These are phyloP conservation scores for Papilio elwesi DNA, from an alignment of 2,888 invertebrate genomes.

Conservation along the genomic window DNA sequence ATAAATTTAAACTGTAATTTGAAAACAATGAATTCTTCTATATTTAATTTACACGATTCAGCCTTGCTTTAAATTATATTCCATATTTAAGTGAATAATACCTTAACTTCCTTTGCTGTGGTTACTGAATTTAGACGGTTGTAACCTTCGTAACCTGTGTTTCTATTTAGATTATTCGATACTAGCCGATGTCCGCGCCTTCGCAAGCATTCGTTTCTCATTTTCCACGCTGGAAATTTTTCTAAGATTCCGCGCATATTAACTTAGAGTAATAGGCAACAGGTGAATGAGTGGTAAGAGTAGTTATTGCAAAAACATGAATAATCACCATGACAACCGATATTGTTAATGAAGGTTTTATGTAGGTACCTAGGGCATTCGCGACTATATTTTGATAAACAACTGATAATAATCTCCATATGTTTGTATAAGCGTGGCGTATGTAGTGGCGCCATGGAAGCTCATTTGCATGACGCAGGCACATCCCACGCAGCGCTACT, in stretches of 20 bases:
- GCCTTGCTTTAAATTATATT: background rate
- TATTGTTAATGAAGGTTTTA: no score
- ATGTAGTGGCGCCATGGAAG: conserved; percentile 48
- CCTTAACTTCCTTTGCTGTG: no score
- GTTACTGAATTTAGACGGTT: background rate
- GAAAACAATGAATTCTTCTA: no score
- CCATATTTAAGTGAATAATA: no score
- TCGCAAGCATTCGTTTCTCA: no score
- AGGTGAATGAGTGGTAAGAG: no score
- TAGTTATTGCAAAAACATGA: no score
- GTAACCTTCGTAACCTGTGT: background rate
- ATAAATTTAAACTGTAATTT: no score
- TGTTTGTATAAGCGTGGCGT: conserved; percentile 12
- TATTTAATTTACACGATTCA: background rate
- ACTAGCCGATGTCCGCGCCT: no score
- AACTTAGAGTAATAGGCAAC: background rate
- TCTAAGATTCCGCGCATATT: no score
- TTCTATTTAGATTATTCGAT: background rate
- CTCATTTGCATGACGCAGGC: conserved; percentile 54
- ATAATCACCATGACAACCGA: no score
- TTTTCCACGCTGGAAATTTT: no score
- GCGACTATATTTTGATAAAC: background rate
- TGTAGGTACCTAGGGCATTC: background rate
- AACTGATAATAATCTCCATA: background rate
- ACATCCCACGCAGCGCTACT: conserved; percentile 47